Base-by-base conservation (phyloP, 2,888 invertebrate species). In the Odontomyia ornata region DNA sequence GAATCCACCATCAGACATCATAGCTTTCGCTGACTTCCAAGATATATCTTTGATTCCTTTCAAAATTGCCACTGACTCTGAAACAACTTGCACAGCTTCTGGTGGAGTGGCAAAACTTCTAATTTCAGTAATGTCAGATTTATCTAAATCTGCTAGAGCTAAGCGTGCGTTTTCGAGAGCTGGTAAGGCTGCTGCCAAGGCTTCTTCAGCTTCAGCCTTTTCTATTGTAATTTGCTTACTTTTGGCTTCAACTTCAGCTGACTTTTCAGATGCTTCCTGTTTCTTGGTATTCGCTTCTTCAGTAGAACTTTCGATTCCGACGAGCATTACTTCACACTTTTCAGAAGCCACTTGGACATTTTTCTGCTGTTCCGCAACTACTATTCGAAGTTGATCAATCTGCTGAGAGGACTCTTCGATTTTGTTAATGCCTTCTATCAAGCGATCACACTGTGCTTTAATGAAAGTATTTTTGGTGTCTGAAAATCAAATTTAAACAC, bases 1-100 rank as follows among this genome's bases (percentile, higher is more conserved):
- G 86, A 97, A 97, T 85, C 91, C 93, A 0, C 95, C 93, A 83
- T 97, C 97, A 0, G 95, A 91, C 96, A 97, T 96, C 93, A 97
- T 94, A 1, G 90, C 94, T 85, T 93, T 96, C 0, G 96, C 96
- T 0, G 93, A 91, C 85, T 96, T 96, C 97, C 97, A 97, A 60
- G 91, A 93, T 1, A 96, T 91, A 80, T 97, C 97, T 81, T 93
- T 93, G 64, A 92, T 89, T 1, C 94, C 95, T 79, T 93, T 90
- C 77, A 97, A 89, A 73, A 97, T 95, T 0, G 93, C 94, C 23
- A 97, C 93, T 83, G 96, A 96, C 84, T 97, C 97, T 84, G 95
- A 95, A 0, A 97, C 94, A 0, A 93, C 89, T 88, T 96, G 96
- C 28, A 97, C 96, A 15, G 95, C 92, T 81, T 95, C 94, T 0